Base-by-base conservation (phyloP, 1,140 invertebrate genomes). In the Drosophila leontia region DNA sequence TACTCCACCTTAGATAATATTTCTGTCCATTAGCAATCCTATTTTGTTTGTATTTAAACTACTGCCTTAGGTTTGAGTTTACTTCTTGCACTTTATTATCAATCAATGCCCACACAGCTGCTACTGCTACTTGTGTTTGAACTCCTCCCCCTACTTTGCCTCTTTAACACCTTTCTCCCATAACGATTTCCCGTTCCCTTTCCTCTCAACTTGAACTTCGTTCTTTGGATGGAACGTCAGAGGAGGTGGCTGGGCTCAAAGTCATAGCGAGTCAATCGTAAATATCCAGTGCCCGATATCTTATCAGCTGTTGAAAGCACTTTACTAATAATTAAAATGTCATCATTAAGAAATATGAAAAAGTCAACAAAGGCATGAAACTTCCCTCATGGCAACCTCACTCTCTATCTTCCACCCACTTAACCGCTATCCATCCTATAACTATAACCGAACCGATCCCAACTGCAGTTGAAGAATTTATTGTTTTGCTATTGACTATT, bases 321-420 rank as follows among this genome's bases (percentile, higher is more conserved):
- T 90, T 90, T 90, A 90, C 85, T 91, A 90, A 90, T 90, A 90
- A 90, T 90, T 90, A 90, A 90, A 90, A 90, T 90, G 85, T 90
- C 85, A 90, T 90, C 85, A 90, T 91, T 85, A 85, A 91, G 85
- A 90, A 90, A 90, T 90, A 90, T 90, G 85, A 90, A 90, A 90
- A 90, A 91, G 85, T 90, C 81, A 90, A 90, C 82, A 90, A 70
- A 87, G 62, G 59, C 61, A 47, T 51, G 57, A 50, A 57, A 60
- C 64, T n/a, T 61, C 13, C 41, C 78, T 17, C 32, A 35, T 45
- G 41, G 19, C 39, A 60, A 65, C 37, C 47, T 37, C 65, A 39
- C 17, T 37, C 37, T 50, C 45, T 44, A 42, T 65, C 45, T 42
- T 26, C n/a, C 57, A 37, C 34, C 48, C 37, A 56, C 23, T 44